phyloP scores from a whole-genome alignment of 2,888 invertebrate species.

The Tortrix viridana region DNA sequence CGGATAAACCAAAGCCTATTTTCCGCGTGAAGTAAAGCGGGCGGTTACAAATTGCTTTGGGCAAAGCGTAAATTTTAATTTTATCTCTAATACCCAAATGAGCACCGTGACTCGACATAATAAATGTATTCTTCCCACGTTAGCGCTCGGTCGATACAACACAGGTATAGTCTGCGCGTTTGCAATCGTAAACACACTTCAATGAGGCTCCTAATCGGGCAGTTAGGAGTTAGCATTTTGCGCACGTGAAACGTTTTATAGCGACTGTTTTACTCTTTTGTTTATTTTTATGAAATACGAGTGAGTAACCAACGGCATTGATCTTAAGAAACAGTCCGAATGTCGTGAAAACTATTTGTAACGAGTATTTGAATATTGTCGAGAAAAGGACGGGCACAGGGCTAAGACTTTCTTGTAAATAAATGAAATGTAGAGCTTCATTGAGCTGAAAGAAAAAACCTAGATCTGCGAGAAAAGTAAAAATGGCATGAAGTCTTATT shows the following conservation, averaged over 20 bases:
- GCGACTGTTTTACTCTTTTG: background rate
- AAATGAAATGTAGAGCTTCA: constrained; percentile 23
- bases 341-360: no score
- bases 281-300: background rate
- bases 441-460: constrained; percentile 24
- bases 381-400: constrained; percentile 10
- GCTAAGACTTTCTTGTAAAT: constrained; percentile 20
- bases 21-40: constrained; percentile 80
- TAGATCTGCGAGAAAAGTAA: constrained; percentile 20
- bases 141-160: constrained; percentile 65
- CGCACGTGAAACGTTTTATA: constrained; percentile 2
- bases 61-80: constrained; percentile 84
- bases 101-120: constrained; percentile 83
- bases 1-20: constrained; percentile 83
- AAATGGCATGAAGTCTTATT: no score
- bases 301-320: background rate
- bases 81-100: constrained; percentile 84
- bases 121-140: constrained; percentile 82
- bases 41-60: constrained; percentile 84
- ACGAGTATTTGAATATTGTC: constrained; percentile 3
- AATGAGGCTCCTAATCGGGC: constrained; percentile 8
- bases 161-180: constrained; percentile 39
- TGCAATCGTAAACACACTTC: constrained; percentile 35
- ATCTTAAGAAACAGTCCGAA: no score
- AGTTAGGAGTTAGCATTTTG: constrained; percentile 12